Evolutionary conservation across 2,888 invertebrate species (phyloP), one percentile per base, ranked within the genome.

Genomic region (Eupithecia centaureata): DNA sequence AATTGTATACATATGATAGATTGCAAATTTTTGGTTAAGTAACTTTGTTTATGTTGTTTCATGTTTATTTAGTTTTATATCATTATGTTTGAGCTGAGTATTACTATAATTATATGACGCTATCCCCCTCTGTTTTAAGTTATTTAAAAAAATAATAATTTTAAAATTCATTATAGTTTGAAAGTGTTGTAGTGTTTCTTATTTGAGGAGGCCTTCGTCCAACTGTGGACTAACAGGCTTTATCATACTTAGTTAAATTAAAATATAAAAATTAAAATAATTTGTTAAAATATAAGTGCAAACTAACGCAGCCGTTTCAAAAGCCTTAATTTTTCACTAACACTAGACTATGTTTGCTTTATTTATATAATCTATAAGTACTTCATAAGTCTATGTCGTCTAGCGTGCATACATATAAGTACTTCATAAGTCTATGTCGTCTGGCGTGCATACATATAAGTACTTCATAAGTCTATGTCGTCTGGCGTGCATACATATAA

Each of bases 21-120:
- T n/a, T n/a, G n/a, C n/a, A n/a, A n/a, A n/a, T n/a, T n/a, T n/a
- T n/a, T n/a, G n/a, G n/a, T n/a, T n/a, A n/a, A n/a, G n/a, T n/a
- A n/a, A n/a, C n/a, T n/a, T n/a, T 27, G 27, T 27, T 47, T 10
- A 47, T 22, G 47, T 47, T 22, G n/a, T 47, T 12, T 47, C 22
- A 47, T 47, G 47, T 47, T 47, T 47, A 47, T 47, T 42, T 42
- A 7, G 18, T 47, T 47, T 47, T 47, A 18, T 47, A 22, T n/a
- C n/a, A n/a, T 12, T 47, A 42, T 42, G 12, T 22, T 4, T 12
- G 47, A 22, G 22, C 18, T 22, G 18, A 47, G 47, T 47, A 47
- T 47, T 47, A 47, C 12, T 18, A 22, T 47, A 22, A 12, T 18
- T 47, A 47, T 22, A 18, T 22, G 47, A 18, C 22, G 22, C 12